Evolutionary conservation across 2,113 vertebrate genomes (phyloP).

Genomic region (Microtus richardsoni): DNA sequence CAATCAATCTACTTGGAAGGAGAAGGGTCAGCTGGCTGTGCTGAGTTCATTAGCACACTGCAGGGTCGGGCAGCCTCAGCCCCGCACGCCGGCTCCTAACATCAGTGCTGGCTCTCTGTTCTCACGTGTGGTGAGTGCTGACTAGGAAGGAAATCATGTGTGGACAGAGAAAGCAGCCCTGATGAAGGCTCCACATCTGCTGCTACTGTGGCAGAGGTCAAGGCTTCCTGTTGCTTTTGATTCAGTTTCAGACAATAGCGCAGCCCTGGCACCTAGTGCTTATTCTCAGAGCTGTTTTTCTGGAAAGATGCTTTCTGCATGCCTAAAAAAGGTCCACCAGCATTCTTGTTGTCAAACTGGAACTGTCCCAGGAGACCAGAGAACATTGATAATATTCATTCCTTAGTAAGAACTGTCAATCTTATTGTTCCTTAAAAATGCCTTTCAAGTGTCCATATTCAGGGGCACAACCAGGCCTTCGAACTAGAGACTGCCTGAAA

Average conservation of each 20-base stretch:
- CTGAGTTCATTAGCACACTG: background rate
- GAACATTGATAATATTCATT: background rate
- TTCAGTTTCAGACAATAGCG: no score
- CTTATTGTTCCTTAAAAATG: background rate
- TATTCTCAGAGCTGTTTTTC: background rate
- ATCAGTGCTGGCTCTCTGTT: background rate
- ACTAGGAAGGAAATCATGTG: background rate
- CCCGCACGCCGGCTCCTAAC: background rate
- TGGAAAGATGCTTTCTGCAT: background rate
- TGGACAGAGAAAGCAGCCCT: background rate
- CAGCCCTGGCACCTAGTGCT: background rate
- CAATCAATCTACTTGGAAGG: background rate
- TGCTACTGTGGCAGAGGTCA: background rate
- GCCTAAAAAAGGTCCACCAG: background rate
- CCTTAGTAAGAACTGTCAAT: background rate
- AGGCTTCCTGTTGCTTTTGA: no score
- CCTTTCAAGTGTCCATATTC: background rate
- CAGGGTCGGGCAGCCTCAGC: background rate
- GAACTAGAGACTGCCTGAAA: background rate
- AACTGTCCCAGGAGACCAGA: background rate
- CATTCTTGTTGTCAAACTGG: background rate
- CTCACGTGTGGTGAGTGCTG: fast-evolving
- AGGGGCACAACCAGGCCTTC: background rate
- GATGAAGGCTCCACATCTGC: background rate
- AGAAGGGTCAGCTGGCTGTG: background rate